phyloP scores from a whole-genome alignment of 2,113 vertebrate species.

The Nothobranchius kuhntae region DNA sequence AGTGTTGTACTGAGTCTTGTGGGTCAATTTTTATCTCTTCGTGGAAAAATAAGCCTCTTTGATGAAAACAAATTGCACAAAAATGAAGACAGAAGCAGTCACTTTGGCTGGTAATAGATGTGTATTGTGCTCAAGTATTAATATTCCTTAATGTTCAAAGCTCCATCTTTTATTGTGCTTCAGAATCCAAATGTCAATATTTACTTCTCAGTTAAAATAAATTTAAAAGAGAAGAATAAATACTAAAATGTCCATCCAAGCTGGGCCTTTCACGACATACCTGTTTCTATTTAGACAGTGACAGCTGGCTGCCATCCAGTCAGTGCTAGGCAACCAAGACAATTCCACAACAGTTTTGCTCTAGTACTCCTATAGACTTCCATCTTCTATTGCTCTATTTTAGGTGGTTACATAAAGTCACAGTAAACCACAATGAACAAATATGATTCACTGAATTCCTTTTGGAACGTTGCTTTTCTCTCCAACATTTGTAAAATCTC shows the following conservation, averaged over 20 bases:
- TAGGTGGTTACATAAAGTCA: conserved; percentile 35
- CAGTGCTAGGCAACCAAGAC: conserved; percentile 22
- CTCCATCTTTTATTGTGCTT: conserved; percentile 1
- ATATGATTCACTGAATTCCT: conserved; percentile 28
- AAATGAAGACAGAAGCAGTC: neutral
- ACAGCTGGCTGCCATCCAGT: conserved; percentile 44
- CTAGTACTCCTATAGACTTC: conserved; percentile 8
- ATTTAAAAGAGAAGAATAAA: neutral
- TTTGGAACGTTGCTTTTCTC: conserved; percentile 42
- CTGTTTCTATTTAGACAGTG: conserved; percentile 37
- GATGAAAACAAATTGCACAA: neutral
- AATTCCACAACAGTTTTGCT: conserved; percentile 24
- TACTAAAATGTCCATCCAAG: too few relatives aligned
- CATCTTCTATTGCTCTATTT: conserved; percentile 36
- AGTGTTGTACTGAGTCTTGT: neutral
- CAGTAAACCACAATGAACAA: conserved; percentile 31
- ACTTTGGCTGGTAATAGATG: neutral
- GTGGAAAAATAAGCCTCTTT: neutral
- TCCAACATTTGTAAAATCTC: conserved; percentile 37
- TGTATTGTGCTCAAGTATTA: neutral
- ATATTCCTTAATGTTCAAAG: conserved; percentile 11
- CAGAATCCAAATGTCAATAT: conserved; percentile 15
- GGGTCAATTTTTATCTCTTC: conserved; percentile 5
- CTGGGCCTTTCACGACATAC: neutral
- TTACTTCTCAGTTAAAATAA: neutral